Percentiles rank a stretch among this genome's conserved stretches.
These are phyloP conservation scores for Onthophagus taurus DNA, from an alignment of 1,140 invertebrate genomes.

Conservation along the genomic window DNA sequence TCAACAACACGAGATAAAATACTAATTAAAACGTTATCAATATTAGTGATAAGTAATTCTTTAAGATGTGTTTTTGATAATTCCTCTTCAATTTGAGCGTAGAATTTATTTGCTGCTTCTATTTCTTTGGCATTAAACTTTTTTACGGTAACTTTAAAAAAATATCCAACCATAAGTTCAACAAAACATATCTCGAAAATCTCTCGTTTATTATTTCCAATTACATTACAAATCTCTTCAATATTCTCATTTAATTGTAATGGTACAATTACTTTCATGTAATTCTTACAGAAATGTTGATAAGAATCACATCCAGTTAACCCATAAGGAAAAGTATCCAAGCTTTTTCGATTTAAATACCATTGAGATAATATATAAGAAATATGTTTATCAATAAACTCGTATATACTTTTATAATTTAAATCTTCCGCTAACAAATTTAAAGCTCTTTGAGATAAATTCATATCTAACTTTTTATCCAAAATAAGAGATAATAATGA, in stretches of 20 bases:
- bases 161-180: too few species aligned
- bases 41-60: too few species aligned
- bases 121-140: too few species aligned
- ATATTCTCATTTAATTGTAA: slow-evolving; percentile 32
- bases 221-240: slow-evolving; percentile 24
- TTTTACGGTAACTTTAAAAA: too few species aligned
- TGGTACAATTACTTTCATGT: slow-evolving; percentile 35
- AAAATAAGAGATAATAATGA: slow-evolving; percentile 34
- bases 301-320: slow-evolving; percentile 31
- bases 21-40: neutral
- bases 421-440: slow-evolving; percentile 20
- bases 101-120: neutral
- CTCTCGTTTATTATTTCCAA: slow-evolving; percentile 28
- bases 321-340: slow-evolving; percentile 15
- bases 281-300: slow-evolving; percentile 36
- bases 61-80: too few species aligned
- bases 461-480: slow-evolving; percentile 31
- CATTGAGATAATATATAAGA: slow-evolving; percentile 31
- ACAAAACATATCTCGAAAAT: slow-evolving; percentile 33
- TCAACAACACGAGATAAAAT: neutral
- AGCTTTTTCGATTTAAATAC: slow-evolving; percentile 16
- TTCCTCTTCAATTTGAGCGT: too few species aligned
- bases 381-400: slow-evolving; percentile 38
- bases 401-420: slow-evolving; percentile 16
- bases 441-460: slow-evolving; percentile 31